Percentiles rank a stretch among this genome's conserved stretches.
Conservation (phyloP, 1,140 invertebrate species). For the Spodoptera frugiperda region DNA sequence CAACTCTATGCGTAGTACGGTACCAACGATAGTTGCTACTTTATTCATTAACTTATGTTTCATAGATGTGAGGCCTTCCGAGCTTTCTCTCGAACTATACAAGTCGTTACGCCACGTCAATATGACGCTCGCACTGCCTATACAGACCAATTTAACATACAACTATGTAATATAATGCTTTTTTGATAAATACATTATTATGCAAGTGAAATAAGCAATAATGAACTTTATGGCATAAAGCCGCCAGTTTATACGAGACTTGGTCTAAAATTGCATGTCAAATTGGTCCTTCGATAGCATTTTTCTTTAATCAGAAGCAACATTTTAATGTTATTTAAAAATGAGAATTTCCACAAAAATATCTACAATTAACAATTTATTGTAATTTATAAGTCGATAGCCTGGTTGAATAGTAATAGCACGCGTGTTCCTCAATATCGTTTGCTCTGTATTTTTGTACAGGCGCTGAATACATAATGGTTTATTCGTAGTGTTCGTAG, state of each 20-base stretch:
- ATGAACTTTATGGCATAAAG: no score
- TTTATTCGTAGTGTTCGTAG: no score
- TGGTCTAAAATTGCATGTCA: no score
- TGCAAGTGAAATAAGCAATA: no score
- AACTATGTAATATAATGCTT: neutral
- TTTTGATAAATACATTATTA: neutral
- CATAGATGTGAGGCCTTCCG: neutral
- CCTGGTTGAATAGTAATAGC: neutral
- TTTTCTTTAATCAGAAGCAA: no score
- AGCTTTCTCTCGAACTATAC: neutral
- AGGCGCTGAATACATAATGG: neutral
- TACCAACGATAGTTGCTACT: slow-evolving; percentile 9
- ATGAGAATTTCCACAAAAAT: no score
- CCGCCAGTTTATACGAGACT: no score
- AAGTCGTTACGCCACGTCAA: slow-evolving; percentile 6
- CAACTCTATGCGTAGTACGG: slow-evolving; percentile 65
- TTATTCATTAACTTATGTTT: slow-evolving; percentile 25
- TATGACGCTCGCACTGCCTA: neutral
- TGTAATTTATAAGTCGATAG: no score
- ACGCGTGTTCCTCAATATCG: neutral
- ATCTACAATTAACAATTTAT: no score
- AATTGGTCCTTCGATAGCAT: no score
- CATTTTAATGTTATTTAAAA: no score
- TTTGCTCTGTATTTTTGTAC: neutral
- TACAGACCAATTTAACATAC: neutral